A percentile compares a stretch with the other conserved stretches of the same genome.
These are phyloP conservation scores for Penaeus indicus DNA, from an alignment of 1,140 invertebrate species.

Conservation along the genomic window DNA sequence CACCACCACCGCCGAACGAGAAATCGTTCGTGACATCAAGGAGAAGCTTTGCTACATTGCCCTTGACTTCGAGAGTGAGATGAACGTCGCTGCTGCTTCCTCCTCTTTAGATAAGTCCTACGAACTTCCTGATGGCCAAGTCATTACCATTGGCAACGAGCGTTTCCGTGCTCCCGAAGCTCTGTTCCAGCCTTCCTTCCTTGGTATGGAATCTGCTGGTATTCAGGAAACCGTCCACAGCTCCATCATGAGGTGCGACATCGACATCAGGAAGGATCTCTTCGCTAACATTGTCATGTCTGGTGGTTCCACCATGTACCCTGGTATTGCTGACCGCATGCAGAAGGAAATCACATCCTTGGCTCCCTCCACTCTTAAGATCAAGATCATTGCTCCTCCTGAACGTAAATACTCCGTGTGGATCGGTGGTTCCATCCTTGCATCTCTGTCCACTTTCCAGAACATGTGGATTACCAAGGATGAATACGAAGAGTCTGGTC, in stretches of 20 bases:
- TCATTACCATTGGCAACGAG: conserved; percentile 66
- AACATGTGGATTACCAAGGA: no score
- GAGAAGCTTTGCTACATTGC: conserved; percentile 93
- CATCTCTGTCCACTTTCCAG: no score
- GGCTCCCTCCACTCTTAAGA: no score
- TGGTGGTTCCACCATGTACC: conserved; percentile 85
- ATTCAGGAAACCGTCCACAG: conserved; percentile 85
- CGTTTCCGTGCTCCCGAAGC: conserved; percentile 76
- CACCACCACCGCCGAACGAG: conserved; percentile 80
- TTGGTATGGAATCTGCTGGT: conserved; percentile 87
- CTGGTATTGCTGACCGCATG: conserved; percentile 86
- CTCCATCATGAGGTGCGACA: conserved; percentile 76
- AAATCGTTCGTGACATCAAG: conserved; percentile 94
- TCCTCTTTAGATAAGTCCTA: conserved; percentile 74
- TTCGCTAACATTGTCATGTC: conserved; percentile 85
- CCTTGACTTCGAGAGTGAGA: conserved; percentile 64
- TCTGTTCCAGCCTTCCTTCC: conserved; percentile 82
- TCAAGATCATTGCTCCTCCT: no score
- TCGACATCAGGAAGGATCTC: conserved; percentile 83
- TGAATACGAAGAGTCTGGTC: no score
- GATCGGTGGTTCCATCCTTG: no score
- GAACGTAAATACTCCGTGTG: no score
- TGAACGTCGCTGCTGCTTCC: conserved; percentile 69
- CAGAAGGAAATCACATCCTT: conserved; percentile 85
- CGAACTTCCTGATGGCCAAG: conserved; percentile 73